Base-by-base conservation (phyloP, 2,888 invertebrate genomes). In the Meteorus cinctellus region DNA sequence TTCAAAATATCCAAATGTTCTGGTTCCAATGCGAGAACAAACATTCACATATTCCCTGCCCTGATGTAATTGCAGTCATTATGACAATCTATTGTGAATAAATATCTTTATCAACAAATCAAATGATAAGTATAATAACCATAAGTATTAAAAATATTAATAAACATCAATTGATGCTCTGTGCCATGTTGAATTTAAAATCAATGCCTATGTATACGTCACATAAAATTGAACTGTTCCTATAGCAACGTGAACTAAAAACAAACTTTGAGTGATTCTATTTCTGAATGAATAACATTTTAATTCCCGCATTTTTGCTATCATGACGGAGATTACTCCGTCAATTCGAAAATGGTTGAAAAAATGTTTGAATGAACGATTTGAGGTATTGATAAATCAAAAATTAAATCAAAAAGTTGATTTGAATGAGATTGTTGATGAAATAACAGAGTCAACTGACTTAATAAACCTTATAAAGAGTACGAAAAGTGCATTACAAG, bases 1-100 rank as follows among this genome's bases (percentile, higher is more conserved):
- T 77, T 90, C 93, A 3, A 92, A 94, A 80, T 91, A 93, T 72
- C 94, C 95, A 0, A 93, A 93, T 4, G 89, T 94, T 36, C 91
- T 90, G 77, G 82, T 86, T 76, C 82, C 86, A 69, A 75, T 82
- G 2, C 86, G 86, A 63, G 85, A 76, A 75, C 16, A 66, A 41
- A 65, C 63, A 65, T 72, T 69, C 51, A 4, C n/a, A 14, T 51
- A 19, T 36, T 51, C 10, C 12, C 12, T 16, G 12, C 48, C 67
- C 4, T 67, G 45, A 67, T 27, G 45, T 10, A 48, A 29, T 14
- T 36, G 14, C 14, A 59, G 2, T 12, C 12, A 41, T 41, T 12
- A 41, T 41, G 8, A 41, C 12, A 12, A 12, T 41, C 12, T 41
- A 41, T 12, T 41, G 12, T 41, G 41, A 41, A 41, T 41, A 41